Base-by-base conservation (phyloP, 2,113 vertebrate species). In the Bettongia penicillata region DNA sequence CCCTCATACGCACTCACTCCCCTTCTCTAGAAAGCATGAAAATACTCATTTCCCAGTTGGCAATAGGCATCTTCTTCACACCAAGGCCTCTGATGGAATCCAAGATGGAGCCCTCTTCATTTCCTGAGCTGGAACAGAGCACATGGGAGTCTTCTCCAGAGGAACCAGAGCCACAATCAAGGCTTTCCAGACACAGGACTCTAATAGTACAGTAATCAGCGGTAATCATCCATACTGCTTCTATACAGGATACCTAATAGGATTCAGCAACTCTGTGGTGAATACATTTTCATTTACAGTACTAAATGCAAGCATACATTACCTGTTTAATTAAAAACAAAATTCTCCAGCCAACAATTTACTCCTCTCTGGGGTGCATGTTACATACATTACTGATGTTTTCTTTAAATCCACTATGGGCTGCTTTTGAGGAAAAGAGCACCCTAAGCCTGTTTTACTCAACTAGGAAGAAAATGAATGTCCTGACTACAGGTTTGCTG, bases 301-400 rank as follows among this genome's bases (percentile, higher is more conserved):
- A 97, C 94, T 94, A 97, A 98, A 98, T 0, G 84, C 96, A 98
- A 98, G 97, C 98, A 98, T 97, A 98, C 93, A 90, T 98, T 98
- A 98, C 98, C 98, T 98, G 97, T 98, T 98, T 98, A 98, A 99
- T 99, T 98, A 98, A 98, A 98, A 98, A 96, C 97, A 97, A 98
- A 98, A 98, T 97, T 98, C 98, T 98, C 98, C 93, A 98, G 98
- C 96, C 96, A 98, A 97, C 97, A 97, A 97, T 98, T 98, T 98
- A 95, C 93, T 98, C 95, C 97, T 98, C 98, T 98, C 98, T 96
- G 97, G 98, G 97, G 98, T 97, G 94, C 91, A 90, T 0, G 1
- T 96, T 98, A 97, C 93, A 93, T 97, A 96, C 92, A 94, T 97
- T 98, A 97, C 93, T 90, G 95, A 97, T 96, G 96, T 96, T 97